A percentile compares a stretch with the other conserved stretches of the same genome.
Conservation (phyloP, 2,888 invertebrate species). For the Eilema sororculum region DNA sequence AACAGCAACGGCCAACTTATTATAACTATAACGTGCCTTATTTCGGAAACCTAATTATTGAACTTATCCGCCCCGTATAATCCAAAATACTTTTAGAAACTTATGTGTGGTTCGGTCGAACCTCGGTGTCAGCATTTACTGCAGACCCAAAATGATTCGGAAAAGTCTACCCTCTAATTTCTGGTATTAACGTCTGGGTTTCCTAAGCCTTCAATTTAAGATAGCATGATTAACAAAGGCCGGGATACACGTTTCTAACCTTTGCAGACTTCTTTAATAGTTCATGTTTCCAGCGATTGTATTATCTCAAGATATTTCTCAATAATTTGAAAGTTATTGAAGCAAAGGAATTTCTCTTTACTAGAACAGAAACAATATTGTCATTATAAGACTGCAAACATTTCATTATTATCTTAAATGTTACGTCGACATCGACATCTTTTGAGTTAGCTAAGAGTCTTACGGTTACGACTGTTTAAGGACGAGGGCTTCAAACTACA, state of each 20-base stretch:
- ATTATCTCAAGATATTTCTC: neutral
- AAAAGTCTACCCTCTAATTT: constrained; percentile 50
- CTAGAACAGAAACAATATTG: neutral
- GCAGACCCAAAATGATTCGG: constrained; percentile 41
- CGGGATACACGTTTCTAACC: constrained; percentile 42
- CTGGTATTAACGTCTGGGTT: constrained; percentile 53
- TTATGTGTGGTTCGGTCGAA: neutral
- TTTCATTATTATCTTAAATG: neutral
- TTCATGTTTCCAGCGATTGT: neutral
- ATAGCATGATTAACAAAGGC: constrained; percentile 38
- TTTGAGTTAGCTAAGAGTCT: neutral
- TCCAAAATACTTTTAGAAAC: constrained; percentile 21
- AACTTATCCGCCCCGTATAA: constrained; percentile 16
- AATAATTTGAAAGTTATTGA: neutral
- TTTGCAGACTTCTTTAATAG: constrained; percentile 10
- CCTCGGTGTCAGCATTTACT: constrained; percentile 43
- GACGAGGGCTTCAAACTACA: neutral
- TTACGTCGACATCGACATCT: neutral
- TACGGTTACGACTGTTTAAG: neutral
- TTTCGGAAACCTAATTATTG: constrained; percentile 36
- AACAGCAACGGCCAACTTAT: constrained; percentile 25
- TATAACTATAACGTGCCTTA: constrained; percentile 25
- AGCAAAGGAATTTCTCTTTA: neutral
- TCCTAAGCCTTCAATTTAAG: constrained; percentile 57
- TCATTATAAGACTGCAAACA: neutral